Evolutionary conservation across 2,797 vertebrate species (phyloP).

Genomic region (Sebastes diaconus): DNA sequence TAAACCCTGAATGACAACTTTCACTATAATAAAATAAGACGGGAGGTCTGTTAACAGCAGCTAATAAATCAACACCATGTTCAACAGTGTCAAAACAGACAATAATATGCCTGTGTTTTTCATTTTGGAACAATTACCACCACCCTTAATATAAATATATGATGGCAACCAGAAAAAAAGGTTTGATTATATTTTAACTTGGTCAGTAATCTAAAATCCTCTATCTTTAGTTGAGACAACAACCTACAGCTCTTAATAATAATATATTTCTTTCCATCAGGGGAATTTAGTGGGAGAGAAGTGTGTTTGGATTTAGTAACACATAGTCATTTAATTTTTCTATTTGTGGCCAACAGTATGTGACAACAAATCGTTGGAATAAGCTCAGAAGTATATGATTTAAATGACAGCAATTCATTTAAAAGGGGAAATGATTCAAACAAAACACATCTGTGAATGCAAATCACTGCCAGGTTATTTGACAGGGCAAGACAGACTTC

Average conservation of each 20-base stretch:
- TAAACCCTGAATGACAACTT: no score
- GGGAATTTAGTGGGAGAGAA: background rate
- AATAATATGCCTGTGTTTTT: background rate
- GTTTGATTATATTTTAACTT: background rate
- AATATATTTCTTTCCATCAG: background rate
- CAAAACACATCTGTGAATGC: background rate
- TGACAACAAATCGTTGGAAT: background rate
- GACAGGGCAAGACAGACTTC: background rate
- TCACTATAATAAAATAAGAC: background rate
- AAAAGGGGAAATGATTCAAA: background rate
- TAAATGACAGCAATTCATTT: no score
- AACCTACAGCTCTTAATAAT: background rate
- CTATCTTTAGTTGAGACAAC: background rate
- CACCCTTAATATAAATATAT: no score
- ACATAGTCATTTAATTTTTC: background rate
- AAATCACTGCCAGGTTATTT: background rate
- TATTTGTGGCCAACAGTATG: background rate
- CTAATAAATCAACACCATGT: background rate
- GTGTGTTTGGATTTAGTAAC: background rate
- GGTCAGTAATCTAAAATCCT: no score
- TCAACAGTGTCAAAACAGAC: background rate
- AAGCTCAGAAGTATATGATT: background rate
- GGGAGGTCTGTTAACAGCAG: background rate
- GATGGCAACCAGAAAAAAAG: fast-evolving
- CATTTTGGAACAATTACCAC: background rate